phyloP scores from a whole-genome alignment of 2,113 vertebrate genomes.

The Spizaetus ornatus region DNA sequence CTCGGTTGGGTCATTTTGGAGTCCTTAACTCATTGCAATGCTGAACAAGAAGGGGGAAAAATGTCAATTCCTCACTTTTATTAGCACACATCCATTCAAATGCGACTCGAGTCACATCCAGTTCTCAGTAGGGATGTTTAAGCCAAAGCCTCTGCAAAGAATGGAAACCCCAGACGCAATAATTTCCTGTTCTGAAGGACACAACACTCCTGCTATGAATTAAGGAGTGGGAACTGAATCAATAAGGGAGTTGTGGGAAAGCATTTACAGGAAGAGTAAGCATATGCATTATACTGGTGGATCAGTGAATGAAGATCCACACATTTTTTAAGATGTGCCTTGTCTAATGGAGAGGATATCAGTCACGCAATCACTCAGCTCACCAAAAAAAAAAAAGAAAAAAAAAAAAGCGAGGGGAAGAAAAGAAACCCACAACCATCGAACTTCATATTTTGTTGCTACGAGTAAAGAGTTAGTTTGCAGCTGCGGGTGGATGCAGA shows the following conservation, averaged over 20 bases:
- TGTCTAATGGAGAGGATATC: neutral
- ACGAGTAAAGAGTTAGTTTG: neutral
- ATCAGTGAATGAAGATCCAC: neutral
- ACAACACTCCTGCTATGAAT: neutral
- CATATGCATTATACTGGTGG: neutral
- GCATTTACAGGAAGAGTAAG: neutral
- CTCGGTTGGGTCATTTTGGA: neutral
- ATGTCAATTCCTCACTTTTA: neutral
- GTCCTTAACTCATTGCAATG: neutral
- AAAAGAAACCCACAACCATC: neutral
- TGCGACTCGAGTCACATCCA: neutral
- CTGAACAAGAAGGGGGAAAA: neutral
- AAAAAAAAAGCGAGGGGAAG: neutral
- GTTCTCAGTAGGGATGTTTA: neutral
- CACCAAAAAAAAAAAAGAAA: neutral
- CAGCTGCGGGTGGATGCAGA: neutral
- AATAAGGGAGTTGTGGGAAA: neutral
- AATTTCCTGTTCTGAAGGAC: neutral
- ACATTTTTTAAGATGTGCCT: neutral
- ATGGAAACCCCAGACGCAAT: neutral
- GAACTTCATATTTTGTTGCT: neutral
- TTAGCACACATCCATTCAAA: neutral
- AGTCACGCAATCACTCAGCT: neutral
- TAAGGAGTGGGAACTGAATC: neutral
- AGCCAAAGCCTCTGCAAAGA: neutral